Evolutionary conservation across 23 tunicate species (phyloP), one percentile per base, ranked within the genome.

Genomic region (Trididemnum nubilum): DNA sequence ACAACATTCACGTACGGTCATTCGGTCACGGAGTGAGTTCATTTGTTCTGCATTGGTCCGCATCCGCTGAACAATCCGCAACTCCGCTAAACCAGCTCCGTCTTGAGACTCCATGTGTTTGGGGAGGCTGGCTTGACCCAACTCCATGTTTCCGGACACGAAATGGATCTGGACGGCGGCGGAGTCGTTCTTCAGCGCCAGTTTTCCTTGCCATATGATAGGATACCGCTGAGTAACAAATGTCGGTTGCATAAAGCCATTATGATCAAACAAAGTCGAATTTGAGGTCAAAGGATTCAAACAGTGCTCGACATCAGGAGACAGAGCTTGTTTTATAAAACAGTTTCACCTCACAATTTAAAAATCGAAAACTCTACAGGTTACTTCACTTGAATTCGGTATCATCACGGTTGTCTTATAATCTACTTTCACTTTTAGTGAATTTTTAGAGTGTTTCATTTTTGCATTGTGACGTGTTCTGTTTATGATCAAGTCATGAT

Each of bases 221-320:
- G 98, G 98, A 51, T 93, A 93, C n/a, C 98, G 89, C 98, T 93
- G 93, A 7, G n/a, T n/a, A n/a, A n/a, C 83, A 72, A 15, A 32
- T 38, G n/a, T n/a, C 19, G 29, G 2, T n/a, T n/a, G n/a, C n/a
- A n/a, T n/a, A n/a, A n/a, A n/a, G n/a, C n/a, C n/a, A 81, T 18
- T 21, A 75, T 39, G n/a, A n/a, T n/a, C n/a, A n/a, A 29, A 33
- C 0, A 9, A 33, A 0, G 35, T 0, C 52, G 15, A 0, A 71
- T 31, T 18, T 51, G 18, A 21, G 19, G 21, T 51, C 59, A 51
- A 15, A 21, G 21, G 59, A 15, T 15, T 15, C 21, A 21, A 51
- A 15, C 59, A 51, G 21, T 51, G 18, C 19, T 51, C 21, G 19
- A 51, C 59, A 51, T 18, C 59, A 51, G 18, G 59, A 15, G 21